Percentiles rank a stretch among this genome's conserved stretches.
These are phyloP conservation scores for Lichenostomus cassidix DNA, from an alignment of 2,113 vertebrate genomes.

Conservation along the genomic window DNA sequence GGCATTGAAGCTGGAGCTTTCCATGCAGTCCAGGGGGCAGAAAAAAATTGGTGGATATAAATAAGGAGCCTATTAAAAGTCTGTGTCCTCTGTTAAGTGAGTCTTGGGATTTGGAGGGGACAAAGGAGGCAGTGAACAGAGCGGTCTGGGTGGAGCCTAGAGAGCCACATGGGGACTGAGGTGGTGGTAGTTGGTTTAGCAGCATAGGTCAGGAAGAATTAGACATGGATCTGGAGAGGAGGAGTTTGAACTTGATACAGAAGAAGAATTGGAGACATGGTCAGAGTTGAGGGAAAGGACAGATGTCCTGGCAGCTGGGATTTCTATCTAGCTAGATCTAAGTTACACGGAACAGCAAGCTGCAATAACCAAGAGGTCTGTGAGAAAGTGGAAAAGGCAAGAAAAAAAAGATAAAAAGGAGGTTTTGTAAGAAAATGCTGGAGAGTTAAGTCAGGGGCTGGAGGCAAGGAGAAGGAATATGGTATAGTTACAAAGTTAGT, in stretches of 20 bases:
- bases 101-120: neutral
- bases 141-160: neutral
- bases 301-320: neutral
- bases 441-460: neutral
- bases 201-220: neutral
- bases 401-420: neutral
- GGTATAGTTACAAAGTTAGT: neutral
- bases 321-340: neutral
- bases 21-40: neutral
- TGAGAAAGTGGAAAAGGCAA: neutral
- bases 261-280: neutral
- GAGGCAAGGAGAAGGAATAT: neutral
- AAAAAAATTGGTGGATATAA: neutral
- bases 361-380: neutral
- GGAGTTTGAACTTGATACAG: conserved; percentile 7
- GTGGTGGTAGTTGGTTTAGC: neutral
- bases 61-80: neutral
- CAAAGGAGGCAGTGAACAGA: neutral
- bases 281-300: conserved; percentile 24
- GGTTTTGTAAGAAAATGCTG: neutral
- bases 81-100: neutral
- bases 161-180: neutral
- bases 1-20: neutral
- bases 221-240: neutral
- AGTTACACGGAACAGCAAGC: neutral